phyloP scores from a whole-genome alignment of 2,113 vertebrate genomes.

The Notarius quadriscutis region DNA sequence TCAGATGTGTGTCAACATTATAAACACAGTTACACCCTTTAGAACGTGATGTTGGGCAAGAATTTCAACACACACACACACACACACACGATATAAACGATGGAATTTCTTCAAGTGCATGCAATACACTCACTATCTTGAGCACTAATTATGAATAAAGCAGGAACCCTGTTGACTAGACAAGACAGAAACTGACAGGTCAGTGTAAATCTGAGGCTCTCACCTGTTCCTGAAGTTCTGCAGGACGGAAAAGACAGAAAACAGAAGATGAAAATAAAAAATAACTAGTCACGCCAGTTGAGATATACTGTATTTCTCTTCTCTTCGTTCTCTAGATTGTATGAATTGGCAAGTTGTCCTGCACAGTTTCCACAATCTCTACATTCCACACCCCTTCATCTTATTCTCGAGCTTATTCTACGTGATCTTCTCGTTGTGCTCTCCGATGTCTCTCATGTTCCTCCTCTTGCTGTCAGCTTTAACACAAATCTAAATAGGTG shows the following conservation, averaged over 20 bases:
- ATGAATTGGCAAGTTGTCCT: background rate
- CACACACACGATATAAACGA: background rate
- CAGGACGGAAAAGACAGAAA: background rate
- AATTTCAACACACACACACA: background rate
- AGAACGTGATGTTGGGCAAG: background rate
- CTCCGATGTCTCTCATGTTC: background rate
- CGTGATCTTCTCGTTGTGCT: background rate
- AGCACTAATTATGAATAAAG: background rate
- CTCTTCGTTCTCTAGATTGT: background rate
- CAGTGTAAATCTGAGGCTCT: background rate
- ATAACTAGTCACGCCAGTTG: background rate
- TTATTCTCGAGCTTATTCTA: background rate
- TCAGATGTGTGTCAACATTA: background rate
- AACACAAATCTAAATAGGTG: background rate
- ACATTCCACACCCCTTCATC: background rate
- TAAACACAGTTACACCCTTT: background rate
- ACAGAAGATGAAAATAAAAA: background rate
- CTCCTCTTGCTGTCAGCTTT: slow-evolving; percentile 1
- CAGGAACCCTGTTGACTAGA: background rate
- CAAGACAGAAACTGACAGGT: background rate
- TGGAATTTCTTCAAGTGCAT: background rate
- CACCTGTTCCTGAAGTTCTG: background rate
- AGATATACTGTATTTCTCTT: background rate
- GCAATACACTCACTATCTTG: background rate
- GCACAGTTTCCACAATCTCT: background rate